phyloP scores from a whole-genome alignment of 2,888 invertebrate genomes.

The Leucophora obtusa region DNA sequence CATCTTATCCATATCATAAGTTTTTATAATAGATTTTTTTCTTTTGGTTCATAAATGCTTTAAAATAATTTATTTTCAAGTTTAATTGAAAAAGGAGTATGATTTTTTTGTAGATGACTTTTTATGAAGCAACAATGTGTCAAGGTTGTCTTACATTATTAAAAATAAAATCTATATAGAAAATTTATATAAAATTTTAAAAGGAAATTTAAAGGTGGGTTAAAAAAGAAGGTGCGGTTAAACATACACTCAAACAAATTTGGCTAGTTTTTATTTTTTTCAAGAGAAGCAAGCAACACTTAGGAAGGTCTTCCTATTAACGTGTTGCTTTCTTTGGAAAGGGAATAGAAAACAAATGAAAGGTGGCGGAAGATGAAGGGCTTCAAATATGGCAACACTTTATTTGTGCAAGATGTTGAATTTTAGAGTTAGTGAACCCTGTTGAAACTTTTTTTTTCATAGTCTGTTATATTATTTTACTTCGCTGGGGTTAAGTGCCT shows the following conservation, averaged over 20 bases:
- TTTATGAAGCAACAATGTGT: slow-evolving; percentile 56
- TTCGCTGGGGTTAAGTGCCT: no score
- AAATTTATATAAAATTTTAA: background rate
- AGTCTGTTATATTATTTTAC: no score
- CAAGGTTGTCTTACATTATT: slow-evolving; percentile 48
- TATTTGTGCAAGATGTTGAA: no score
- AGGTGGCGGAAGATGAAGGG: no score
- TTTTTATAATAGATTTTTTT: slow-evolving; percentile 43
- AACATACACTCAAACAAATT: background rate
- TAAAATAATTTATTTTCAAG: slow-evolving; percentile 54
- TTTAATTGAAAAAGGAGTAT: slow-evolving; percentile 62
- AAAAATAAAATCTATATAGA: slow-evolving; percentile 28
- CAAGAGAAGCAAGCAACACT: no score
- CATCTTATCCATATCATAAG: slow-evolving; percentile 42
- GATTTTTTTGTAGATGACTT: slow-evolving; percentile 36
- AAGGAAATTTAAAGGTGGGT: background rate
- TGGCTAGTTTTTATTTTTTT: no score
- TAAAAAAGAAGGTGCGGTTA: background rate
- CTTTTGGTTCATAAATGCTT: slow-evolving; percentile 22
- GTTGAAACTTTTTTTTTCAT: no score
- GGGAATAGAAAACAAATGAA: no score
- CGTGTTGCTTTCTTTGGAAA: no score
- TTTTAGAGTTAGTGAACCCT: no score
- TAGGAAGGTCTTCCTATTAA: no score
- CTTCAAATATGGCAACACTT: no score